These are phyloP conservation scores for Squalus acanthias DNA, from an alignment of 2,797 vertebrate species.

Conservation along the genomic window DNA sequence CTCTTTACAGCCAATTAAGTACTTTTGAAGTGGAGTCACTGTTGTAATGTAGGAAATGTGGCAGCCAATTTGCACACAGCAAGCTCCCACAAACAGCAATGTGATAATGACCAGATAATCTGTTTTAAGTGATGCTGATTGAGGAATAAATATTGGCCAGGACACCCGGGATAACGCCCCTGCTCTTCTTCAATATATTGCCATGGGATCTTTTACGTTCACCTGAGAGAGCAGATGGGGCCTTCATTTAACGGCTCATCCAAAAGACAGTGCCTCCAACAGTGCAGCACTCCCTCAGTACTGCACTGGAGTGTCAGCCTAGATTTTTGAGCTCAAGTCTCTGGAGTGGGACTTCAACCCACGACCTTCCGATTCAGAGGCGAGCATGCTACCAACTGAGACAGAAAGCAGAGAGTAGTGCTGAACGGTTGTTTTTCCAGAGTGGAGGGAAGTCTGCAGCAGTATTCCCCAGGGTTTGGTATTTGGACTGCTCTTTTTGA, in stretches of 20 bases:
- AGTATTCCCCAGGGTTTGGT: background rate
- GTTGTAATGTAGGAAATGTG: background rate
- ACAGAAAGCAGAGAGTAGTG: background rate
- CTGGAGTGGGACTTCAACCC: background rate
- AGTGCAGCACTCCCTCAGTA: background rate
- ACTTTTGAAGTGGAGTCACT: background rate
- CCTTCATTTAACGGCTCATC: background rate
- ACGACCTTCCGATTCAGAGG: background rate
- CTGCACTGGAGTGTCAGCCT: background rate
- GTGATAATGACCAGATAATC: background rate
- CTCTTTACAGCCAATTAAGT: background rate
- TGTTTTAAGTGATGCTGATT: background rate
- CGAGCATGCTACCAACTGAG: background rate
- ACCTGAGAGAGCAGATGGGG: background rate
- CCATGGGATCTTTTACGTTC: background rate
- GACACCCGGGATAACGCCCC: background rate
- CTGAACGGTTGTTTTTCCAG: background rate
- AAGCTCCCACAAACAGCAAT: background rate
- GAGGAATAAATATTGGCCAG: background rate
- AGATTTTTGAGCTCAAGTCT: background rate
- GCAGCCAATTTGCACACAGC: background rate
- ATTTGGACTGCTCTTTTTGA: background rate
- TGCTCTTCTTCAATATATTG: background rate
- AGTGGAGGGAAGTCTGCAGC: background rate
- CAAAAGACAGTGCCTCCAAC: background rate